Base-by-base conservation (phyloP, 2,888 invertebrate species). In the Drosophila mimetica region DNA sequence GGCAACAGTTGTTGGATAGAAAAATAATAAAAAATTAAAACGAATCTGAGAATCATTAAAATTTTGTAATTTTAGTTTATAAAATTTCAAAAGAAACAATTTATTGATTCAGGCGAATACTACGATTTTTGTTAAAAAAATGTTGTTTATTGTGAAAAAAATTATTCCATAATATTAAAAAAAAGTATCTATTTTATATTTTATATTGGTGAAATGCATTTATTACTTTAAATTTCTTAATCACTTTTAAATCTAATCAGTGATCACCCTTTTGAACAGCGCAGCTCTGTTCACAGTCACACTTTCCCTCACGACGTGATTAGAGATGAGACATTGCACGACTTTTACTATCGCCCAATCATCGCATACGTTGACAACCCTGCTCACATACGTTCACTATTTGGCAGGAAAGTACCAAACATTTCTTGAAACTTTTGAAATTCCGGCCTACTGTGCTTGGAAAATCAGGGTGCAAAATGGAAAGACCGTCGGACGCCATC, bases 341-440 rank as follows among this genome's bases (percentile, higher is more conserved):
- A 34, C 6, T 18, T 1, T 8, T 18, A 64, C 65, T 64, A 64
- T 64, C 65, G 65, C 4, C 0, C 13, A 28, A 18, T 36, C 1
- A 7, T 16, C 16, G 11, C 16, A 7, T 2, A 11, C 25, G 28
- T 2, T 64, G 50, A 9, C 50, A 41, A 28, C 41, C 28, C 48
- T 48, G 41, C 9, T 25, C 16, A 6, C 20, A 16, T 41, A 34
- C 44, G 50, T 63, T 63, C 64, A 63, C 30, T 22, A 25, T 36
- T 36, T 44, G 36, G 28, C 63, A 47, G 28, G 34, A 44, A 44
- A 16, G 14, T 44, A 32, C 25, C 28, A 34, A 30, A 11, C 30
- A 41, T 18, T 58, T 55, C 14, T 39, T 20, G 30, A 7, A 37
- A 4, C 1, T 53, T 37, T 57, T 57, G 20, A 57, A 58, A 41